phyloP scores from a whole-genome alignment of 1,140 invertebrate species.

The Stratiolaelaps scimitus region DNA sequence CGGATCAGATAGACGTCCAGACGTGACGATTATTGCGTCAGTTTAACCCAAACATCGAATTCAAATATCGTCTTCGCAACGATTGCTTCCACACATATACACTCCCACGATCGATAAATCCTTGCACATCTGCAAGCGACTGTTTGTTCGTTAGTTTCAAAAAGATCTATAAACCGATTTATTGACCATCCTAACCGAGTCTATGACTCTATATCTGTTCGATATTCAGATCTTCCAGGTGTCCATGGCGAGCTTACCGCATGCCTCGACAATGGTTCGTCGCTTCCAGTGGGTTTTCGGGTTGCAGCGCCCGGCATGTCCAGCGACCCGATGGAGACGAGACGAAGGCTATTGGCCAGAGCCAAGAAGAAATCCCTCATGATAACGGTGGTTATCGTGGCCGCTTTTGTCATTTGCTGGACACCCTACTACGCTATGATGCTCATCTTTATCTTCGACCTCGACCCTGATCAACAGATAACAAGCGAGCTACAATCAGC shows the following conservation, averaged over 20 bases:
- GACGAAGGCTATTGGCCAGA: constrained; percentile 47
- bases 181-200: constrained; percentile 47
- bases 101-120: no score
- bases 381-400: constrained; percentile 69
- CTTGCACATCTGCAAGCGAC: no score
- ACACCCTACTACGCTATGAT: constrained; percentile 92
- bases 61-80: no score
- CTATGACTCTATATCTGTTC: constrained; percentile 53
- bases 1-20: no score
- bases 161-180: no score
- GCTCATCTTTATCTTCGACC: constrained; percentile 64
- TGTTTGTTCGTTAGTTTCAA: no score
- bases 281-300: constrained; percentile 53
- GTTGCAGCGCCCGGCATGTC: constrained; percentile 44
- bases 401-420: constrained; percentile 92
- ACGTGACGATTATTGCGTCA: no score
- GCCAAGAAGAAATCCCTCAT: constrained; percentile 67
- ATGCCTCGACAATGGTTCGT: constrained; percentile 50
- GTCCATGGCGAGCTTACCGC: constrained; percentile 50
- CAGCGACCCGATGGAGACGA: neutral
- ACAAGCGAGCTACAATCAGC: constrained; percentile 44
- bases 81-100: no score
- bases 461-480: constrained; percentile 53
- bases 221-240: constrained; percentile 48
- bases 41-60: no score